Percentiles rank a stretch among this genome's conserved stretches.
Conservation (phyloP, 2,113 vertebrate genomes). For the Cygnus buccinator region DNA sequence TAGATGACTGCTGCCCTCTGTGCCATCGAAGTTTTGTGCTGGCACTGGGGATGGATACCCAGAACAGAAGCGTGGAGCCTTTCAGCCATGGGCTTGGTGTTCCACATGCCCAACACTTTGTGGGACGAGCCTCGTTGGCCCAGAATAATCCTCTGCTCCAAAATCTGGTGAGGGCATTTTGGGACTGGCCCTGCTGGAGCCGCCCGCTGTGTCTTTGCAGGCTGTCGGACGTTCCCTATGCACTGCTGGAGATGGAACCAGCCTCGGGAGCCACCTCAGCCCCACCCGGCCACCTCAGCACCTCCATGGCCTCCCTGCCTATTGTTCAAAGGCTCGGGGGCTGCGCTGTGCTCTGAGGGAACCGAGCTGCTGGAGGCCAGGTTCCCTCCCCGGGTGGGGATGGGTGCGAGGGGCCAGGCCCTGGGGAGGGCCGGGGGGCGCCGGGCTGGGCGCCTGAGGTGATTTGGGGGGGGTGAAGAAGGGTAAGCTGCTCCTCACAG, state of each 20-base stretch:
- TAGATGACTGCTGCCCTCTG: not conserved
- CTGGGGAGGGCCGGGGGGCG: not conserved
- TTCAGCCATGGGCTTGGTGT: not conserved
- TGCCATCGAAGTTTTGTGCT: not conserved
- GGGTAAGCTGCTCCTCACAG: accelerated
- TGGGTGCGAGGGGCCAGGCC: accelerated
- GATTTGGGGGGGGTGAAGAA: not conserved
- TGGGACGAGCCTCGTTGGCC: not conserved
- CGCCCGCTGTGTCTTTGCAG: accelerated
- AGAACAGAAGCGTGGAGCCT: accelerated
- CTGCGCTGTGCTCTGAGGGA: accelerated
- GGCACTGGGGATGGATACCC: accelerated
- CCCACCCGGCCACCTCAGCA: accelerated
- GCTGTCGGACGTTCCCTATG: accelerated
- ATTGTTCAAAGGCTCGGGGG: accelerated
- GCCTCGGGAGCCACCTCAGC: accelerated
- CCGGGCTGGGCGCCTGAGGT: accelerated
- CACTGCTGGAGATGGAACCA: not conserved
- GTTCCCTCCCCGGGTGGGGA: accelerated
- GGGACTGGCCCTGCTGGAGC: accelerated
- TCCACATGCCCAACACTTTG: accelerated
- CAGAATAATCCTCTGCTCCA: not conserved
- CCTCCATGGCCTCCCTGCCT: accelerated
- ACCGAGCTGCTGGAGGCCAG: accelerated
- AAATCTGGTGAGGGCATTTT: accelerated